phyloP scores from a whole-genome alignment of 2,888 invertebrate species.

The Myopa testacea region DNA sequence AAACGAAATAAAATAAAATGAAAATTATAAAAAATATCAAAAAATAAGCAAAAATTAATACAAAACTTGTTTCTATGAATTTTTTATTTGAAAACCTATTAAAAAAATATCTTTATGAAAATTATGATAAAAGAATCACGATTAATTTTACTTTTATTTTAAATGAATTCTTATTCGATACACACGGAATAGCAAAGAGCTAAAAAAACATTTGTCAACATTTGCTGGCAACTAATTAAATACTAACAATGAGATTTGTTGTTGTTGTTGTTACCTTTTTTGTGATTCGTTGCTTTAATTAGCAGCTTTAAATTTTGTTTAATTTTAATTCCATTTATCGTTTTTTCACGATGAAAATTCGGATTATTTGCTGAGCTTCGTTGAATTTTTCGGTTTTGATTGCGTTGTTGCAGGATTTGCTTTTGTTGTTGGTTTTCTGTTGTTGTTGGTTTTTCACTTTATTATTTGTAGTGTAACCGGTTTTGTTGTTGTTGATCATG shows the following conservation, averaged over 20 bases:
- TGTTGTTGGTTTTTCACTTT: neutral
- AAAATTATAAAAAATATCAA: too few species aligned
- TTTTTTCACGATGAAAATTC: neutral
- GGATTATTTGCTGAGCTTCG: neutral
- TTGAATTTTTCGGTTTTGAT: neutral
- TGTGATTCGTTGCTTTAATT: conserved; percentile 6
- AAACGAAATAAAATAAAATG: neutral
- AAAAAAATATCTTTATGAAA: too few species aligned
- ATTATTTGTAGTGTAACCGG: too few species aligned
- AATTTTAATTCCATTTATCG: neutral
- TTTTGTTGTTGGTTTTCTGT: neutral
- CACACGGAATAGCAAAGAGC: too few species aligned
- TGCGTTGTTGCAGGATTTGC: neutral
- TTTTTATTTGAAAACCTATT: too few species aligned
- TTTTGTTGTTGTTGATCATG: conserved; percentile 1
- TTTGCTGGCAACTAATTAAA: conserved; percentile 21
- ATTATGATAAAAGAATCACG: too few species aligned
- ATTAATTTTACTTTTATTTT: too few species aligned
- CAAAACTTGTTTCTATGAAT: neutral
- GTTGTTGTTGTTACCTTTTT: neutral
- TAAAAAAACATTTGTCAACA: neutral
- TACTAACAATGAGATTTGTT: too few species aligned
- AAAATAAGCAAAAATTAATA: neutral
- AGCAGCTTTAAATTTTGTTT: conserved; percentile 1
- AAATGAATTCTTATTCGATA: too few species aligned